These are phyloP conservation scores for Phyllopteryx taeniolatus DNA, from an alignment of 2,113 vertebrate genomes.

Conservation along the genomic window DNA sequence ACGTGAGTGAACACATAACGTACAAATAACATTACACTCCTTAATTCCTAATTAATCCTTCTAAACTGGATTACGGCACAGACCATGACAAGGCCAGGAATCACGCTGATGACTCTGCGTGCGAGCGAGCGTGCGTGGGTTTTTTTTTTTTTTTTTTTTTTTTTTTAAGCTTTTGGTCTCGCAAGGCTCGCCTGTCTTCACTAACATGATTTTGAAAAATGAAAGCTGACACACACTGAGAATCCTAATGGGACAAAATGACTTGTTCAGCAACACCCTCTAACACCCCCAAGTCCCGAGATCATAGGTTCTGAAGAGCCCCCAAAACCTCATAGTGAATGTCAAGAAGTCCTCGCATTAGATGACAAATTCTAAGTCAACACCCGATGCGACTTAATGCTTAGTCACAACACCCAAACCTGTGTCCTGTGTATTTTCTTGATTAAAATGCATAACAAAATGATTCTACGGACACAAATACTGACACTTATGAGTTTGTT, in stretches of 20 bases:
- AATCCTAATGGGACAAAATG: slow-evolving; percentile 41
- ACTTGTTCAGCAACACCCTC: slow-evolving; percentile 7
- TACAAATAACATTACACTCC: slow-evolving; percentile 70
- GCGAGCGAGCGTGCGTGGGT: slow-evolving; percentile 12
- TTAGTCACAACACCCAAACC: neutral
- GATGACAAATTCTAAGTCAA: slow-evolving; percentile 48
- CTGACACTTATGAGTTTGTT: too few species aligned
- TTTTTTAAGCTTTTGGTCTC: slow-evolving; percentile 49
- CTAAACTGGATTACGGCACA: slow-evolving; percentile 67
- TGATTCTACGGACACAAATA: too few species aligned
- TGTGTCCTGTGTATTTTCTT: too few species aligned
- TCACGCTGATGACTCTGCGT: slow-evolving; percentile 24
- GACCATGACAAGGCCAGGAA: slow-evolving; percentile 66
- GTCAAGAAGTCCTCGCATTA: slow-evolving; percentile 40
- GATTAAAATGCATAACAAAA: too few species aligned
- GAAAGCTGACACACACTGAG: slow-evolving; percentile 40
- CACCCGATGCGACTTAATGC: neutral
- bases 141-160: slow-evolving; percentile 20
- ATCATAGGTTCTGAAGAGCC: slow-evolving; percentile 43
- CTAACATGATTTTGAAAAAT: slow-evolving; percentile 58
- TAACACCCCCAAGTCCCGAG: slow-evolving; percentile 15
- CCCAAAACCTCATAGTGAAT: slow-evolving; percentile 48
- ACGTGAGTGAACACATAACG: slow-evolving; percentile 44
- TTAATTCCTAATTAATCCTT: slow-evolving; percentile 76
- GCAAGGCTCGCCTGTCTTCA: slow-evolving; percentile 41